Evolutionary conservation across 2,888 invertebrate genomes (phyloP), one percentile per base, ranked within the genome.

Genomic region (Oasisia sp.): DNA sequence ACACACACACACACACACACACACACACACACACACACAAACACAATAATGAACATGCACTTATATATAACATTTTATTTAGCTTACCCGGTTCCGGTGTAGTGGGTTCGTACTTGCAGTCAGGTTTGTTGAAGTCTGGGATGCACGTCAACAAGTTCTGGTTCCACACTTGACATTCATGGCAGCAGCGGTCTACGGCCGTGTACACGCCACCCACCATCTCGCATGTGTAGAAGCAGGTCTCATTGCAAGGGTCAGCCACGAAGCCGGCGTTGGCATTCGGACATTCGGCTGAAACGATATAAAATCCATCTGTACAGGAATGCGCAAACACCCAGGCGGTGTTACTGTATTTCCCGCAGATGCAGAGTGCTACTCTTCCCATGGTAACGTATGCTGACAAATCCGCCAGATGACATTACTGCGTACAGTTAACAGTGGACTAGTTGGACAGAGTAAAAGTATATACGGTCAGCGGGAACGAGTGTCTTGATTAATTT

Each of bases 181-280:
- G 19, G 27, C 90, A 90, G n/a, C 90, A 90, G 27, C 90, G 90
- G 0, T 19, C 4, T 1, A 90, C 32, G 90, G 90, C 90, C 90
- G 90, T 32, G 44, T 90, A 38, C 90, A 4, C 12, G 90, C 4
- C 32, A 2, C 8, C 32, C 7, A 90, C 90, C 5, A 3, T 90
- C 44, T 32, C n/a, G n/a, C 90, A 90, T 44, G 90, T 90, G 90
- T 90, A 90, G 44, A 90, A 90, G 90, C 90, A 90, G 32, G 38
- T 90, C 7, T 90, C 44, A 32, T 90, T 44, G 90, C 90, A 90
- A n/a, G 38, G 38, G 44, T 90, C 90, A 44, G 90, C 90, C 44
- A 90, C 2, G 32, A 90, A 90, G 90, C 44, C 90, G 27, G 19
- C 32, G 19, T 90, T 44, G 19, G 38, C 44, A 27, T n/a, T 1